Percentiles rank a stretch among this genome's conserved stretches.
phyloP scores from a whole-genome alignment of 2,113 vertebrate genomes.

The Sphaerodactylus townsendi region DNA sequence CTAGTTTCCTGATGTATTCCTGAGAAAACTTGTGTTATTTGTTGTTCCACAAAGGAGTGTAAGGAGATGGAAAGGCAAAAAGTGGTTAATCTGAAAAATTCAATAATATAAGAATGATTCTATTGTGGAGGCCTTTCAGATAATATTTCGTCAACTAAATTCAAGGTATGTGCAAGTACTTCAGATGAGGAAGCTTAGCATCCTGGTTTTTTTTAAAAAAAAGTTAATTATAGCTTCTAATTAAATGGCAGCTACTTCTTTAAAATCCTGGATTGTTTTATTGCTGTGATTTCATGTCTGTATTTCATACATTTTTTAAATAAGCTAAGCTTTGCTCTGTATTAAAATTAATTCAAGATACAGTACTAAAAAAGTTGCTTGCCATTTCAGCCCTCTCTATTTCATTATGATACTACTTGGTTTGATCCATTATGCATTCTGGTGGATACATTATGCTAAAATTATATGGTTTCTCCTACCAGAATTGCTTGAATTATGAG shows the following conservation, averaged over 20 bases:
- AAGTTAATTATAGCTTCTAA: constrained; percentile 27
- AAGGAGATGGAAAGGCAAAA: neutral
- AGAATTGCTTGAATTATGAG: constrained; percentile 27
- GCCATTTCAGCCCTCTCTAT: neutral
- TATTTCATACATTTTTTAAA: neutral
- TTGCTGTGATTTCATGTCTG: neutral
- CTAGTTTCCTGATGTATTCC: neutral
- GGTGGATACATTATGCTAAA: constrained; percentile 38
- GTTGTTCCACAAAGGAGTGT: neutral
- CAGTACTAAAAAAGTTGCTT: constrained; percentile 21
- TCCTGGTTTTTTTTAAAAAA: neutral
- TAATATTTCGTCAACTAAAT: neutral
- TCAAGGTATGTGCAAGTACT: neutral
- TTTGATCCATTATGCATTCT: constrained; percentile 28
- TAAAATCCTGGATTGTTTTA: neutral
- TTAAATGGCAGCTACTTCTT: constrained; percentile 1
- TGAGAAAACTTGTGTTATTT: neutral
- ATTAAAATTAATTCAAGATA: constrained; percentile 35
- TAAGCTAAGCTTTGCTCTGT: neutral
- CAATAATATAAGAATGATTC: neutral
- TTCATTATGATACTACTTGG: constrained; percentile 23
- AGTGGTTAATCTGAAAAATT: neutral
- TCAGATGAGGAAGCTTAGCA: neutral
- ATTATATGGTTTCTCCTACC: constrained; percentile 26
- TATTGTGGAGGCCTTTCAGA: neutral